phyloP scores from a whole-genome alignment of 2,113 vertebrate species.

The Malurus cyaneus region DNA sequence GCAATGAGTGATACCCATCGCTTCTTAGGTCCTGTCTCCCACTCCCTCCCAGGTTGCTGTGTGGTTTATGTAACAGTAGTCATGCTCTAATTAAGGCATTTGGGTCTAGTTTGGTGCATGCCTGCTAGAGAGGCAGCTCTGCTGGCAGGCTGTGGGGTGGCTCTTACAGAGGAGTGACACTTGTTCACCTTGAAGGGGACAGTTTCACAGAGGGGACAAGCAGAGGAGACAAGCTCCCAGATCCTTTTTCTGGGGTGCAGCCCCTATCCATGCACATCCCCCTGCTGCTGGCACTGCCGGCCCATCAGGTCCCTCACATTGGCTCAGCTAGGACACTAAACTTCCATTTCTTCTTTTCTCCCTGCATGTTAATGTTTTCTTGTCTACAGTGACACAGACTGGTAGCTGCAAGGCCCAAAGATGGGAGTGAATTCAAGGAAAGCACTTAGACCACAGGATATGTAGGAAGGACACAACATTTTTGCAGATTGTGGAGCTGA shows the following conservation, averaged over 20 bases:
- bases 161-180: background rate
- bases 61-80: background rate
- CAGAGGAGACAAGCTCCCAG: background rate
- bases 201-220: background rate
- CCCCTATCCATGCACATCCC: background rate
- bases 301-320: rapidly evolving
- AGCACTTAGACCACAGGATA: background rate
- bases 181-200: background rate
- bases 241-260: background rate
- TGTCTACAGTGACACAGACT: background rate
- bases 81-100: background rate
- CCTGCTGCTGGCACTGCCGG: background rate
- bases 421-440: background rate
- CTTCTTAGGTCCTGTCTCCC: background rate
- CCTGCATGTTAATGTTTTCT: background rate
- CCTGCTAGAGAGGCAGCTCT: background rate
- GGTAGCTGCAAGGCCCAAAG: background rate
- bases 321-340: background rate
- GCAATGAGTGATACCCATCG: background rate
- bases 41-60: background rate
- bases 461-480: background rate
- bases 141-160: background rate
- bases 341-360: background rate
- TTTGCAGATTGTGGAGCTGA: background rate
- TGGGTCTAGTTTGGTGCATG: background rate